A percentile compares a stretch with the other conserved stretches of the same genome.
Evolutionary conservation across 2,113 vertebrate genomes (phyloP).

Genomic region (Kryptolebias marmoratus): DNA sequence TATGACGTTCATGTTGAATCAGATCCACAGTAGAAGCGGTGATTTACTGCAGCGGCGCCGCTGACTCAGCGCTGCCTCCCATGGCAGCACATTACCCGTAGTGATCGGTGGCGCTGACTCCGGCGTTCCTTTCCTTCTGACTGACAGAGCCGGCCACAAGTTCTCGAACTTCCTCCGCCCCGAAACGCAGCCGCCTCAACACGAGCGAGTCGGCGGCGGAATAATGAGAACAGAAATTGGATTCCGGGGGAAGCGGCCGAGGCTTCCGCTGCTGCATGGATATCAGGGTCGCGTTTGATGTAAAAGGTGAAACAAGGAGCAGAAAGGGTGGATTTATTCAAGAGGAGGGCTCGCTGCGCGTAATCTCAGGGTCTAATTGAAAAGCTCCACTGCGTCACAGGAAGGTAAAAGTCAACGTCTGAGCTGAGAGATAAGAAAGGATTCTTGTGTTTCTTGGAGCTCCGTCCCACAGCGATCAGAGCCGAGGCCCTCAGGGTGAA

Average conservation of each 20-base stretch:
- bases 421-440: not conserved
- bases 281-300: not conserved
- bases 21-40: constrained; percentile 14
- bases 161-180: constrained; percentile 12
- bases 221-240: constrained; percentile 12
- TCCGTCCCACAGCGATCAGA: not conserved
- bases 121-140: constrained; percentile 16
- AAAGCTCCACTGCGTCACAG: not conserved
- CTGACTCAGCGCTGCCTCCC: constrained; percentile 24
- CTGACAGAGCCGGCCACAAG: constrained; percentile 17
- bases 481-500: not conserved
- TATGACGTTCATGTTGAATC: not conserved
- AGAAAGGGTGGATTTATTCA: not conserved
- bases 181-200: constrained; percentile 22
- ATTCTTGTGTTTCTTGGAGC: too few species aligned
- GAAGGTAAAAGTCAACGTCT: not conserved
- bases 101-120: constrained; percentile 36
- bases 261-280: not conserved
- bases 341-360: not conserved
- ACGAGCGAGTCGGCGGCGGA: constrained; percentile 22
- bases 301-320: not conserved
- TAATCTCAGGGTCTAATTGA: constrained; percentile 3
- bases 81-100: constrained; percentile 14
- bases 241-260: constrained; percentile 12
- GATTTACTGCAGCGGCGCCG: constrained; percentile 6